phyloP scores from a whole-genome alignment of 2,113 vertebrate genomes.

The Cygnus buccinator region DNA sequence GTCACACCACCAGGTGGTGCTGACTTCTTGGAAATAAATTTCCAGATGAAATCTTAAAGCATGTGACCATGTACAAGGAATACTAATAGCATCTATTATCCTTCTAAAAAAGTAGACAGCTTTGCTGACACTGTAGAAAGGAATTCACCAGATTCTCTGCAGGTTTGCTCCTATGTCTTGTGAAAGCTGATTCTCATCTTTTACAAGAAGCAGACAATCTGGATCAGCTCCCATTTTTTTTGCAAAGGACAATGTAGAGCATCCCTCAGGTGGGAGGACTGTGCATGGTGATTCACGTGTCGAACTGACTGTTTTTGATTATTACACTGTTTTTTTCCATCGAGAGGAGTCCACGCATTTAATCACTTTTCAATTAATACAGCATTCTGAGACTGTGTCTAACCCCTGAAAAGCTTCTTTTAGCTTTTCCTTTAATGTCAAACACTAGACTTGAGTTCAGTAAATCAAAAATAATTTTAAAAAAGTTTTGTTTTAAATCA shows the following conservation, averaged over 20 bases:
- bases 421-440: not conserved
- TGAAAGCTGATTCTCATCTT: fast-evolving
- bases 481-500: not conserved
- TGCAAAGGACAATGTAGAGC: not conserved
- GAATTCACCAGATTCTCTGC: not conserved
- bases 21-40: constrained; percentile 1
- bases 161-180: not conserved
- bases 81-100: fast-evolving
- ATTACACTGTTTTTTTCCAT: not conserved
- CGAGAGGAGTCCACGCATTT: not conserved
- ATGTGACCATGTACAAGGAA: fast-evolving
- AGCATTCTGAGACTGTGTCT: not conserved
- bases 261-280: not conserved
- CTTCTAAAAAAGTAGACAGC: not conserved
- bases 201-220: fast-evolving
- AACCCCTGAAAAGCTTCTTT: not conserved
- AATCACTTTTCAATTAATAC: not conserved
- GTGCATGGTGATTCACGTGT: not conserved
- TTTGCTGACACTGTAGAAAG: fast-evolving
- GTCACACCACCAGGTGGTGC: constrained; percentile 49
- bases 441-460: not conserved
- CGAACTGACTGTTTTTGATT: not conserved
- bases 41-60: not conserved
- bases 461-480: not conserved
- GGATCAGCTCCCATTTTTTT: not conserved